Conservation (phyloP, 2,113 vertebrate genomes). For the Myiagra hebetior region DNA sequence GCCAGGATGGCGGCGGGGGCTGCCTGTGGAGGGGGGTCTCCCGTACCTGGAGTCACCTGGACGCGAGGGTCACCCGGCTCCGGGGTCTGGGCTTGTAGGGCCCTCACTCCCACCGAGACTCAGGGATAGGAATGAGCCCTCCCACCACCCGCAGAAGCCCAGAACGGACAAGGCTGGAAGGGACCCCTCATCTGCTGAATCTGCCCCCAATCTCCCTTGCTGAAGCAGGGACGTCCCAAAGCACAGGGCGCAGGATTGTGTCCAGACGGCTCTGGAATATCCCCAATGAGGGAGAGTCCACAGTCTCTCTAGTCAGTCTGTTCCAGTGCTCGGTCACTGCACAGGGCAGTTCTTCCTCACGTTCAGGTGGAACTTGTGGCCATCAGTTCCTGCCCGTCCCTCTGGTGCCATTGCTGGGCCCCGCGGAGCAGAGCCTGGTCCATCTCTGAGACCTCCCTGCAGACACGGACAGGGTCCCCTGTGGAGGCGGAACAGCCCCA, state of each 20-base stretch:
- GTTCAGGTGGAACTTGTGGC: too few relatives aligned
- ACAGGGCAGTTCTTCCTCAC: neutral
- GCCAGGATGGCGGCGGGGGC: neutral
- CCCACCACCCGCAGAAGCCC: too few relatives aligned
- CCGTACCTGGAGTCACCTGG: neutral
- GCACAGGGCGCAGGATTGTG: neutral
- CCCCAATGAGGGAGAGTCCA: neutral
- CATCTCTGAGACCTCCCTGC: neutral
- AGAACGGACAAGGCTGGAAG: neutral
- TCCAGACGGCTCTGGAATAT: neutral
- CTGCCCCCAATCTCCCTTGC: neutral
- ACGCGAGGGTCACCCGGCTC: accelerated
- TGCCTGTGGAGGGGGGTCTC: accelerated
- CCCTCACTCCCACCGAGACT: accelerated
- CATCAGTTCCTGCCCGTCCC: too few relatives aligned
- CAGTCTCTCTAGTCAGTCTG: accelerated
- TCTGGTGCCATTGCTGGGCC: neutral
- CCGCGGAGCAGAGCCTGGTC: neutral
- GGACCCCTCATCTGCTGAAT: neutral
- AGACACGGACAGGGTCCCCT: accelerated
- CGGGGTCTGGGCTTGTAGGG: accelerated
- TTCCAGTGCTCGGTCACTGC: neutral
- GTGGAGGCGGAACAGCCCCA: accelerated
- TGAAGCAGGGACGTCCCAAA: neutral
- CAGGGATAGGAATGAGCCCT: accelerated